Conservation (phyloP, 2,113 vertebrate genomes). For the Maccullochella peelii region DNA sequence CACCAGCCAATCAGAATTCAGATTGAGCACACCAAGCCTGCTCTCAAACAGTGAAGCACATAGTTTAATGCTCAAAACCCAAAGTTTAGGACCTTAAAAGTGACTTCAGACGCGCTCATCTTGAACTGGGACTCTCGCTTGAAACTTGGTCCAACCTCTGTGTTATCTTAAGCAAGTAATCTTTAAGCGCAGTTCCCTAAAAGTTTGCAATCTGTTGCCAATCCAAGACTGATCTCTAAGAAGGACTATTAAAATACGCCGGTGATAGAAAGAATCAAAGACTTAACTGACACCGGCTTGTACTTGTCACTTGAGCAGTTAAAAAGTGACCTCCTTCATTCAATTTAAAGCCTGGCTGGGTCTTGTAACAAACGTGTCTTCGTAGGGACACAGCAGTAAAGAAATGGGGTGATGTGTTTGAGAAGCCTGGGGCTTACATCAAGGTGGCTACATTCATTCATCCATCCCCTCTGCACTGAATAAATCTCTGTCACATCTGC, state of each 20-base stretch:
- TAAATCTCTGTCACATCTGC: constrained; percentile 74
- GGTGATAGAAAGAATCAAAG: constrained; percentile 7
- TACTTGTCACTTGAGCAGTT: constrained; percentile 59
- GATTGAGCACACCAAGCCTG: background rate
- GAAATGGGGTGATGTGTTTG: constrained; percentile 40
- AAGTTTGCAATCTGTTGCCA: background rate
- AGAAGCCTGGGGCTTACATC: constrained; percentile 48
- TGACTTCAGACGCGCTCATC: background rate
- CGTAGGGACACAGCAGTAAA: constrained; percentile 21
- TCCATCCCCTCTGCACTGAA: constrained; percentile 51
- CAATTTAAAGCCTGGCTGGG: constrained; percentile 72
- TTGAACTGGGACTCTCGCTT: background rate
- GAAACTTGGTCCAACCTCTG: background rate
- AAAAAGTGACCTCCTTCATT: constrained; percentile 66
- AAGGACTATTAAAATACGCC: constrained; percentile 14
- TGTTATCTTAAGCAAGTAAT: background rate
- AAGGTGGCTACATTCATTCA: constrained; percentile 60
- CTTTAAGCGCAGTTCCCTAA: background rate
- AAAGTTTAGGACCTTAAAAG: background rate
- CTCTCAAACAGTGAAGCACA: background rate
- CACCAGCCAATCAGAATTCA: background rate
- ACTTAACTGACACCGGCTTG: constrained; percentile 40
- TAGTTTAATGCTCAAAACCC: background rate
- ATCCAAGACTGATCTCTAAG: background rate
- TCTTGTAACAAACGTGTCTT: constrained; percentile 57